These are phyloP conservation scores for Odontesthes bonariensis DNA, from an alignment of 2,113 vertebrate species.

Conservation along the genomic window DNA sequence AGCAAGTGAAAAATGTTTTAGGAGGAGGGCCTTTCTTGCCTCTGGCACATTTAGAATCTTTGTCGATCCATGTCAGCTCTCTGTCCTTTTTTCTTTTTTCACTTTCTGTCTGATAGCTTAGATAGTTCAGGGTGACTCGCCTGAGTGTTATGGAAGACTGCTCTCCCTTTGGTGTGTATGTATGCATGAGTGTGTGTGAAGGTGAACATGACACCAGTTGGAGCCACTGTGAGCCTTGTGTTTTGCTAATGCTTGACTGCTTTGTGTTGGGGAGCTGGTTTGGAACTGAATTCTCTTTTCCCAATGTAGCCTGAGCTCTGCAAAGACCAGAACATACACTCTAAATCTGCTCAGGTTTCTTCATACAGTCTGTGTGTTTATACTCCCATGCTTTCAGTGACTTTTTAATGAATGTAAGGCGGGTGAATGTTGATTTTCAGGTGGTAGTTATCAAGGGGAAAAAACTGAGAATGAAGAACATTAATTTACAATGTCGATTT, in stretches of 20 bases:
- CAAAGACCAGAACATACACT: constrained; percentile 50
- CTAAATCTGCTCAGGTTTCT: constrained; percentile 58
- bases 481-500: no score
- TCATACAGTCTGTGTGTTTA: constrained; percentile 41
- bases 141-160: constrained; percentile 77
- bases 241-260: constrained; percentile 58
- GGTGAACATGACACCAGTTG: constrained; percentile 69
- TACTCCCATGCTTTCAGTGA: constrained; percentile 13
- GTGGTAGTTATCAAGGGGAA: neutral
- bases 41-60: constrained; percentile 73
- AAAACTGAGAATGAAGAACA: neutral
- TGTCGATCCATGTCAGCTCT: constrained; percentile 55
- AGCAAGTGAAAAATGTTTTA: constrained; percentile 77
- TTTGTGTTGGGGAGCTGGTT: constrained; percentile 72
- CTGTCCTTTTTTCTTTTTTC: constrained; percentile 44
- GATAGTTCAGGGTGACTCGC: constrained; percentile 83
- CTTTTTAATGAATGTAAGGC: constrained; percentile 1
- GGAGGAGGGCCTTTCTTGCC: constrained; percentile 69
- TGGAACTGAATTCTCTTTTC: constrained; percentile 59
- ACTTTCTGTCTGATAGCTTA: constrained; percentile 72
- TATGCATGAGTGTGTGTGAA: constrained; percentile 45
- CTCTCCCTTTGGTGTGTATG: constrained; percentile 48
- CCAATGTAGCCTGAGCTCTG: constrained; percentile 45
- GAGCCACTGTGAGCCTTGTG: constrained; percentile 56
- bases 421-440: neutral